phyloP scores from a whole-genome alignment of 1,140 invertebrate genomes.

The Kradibia gibbosae region DNA sequence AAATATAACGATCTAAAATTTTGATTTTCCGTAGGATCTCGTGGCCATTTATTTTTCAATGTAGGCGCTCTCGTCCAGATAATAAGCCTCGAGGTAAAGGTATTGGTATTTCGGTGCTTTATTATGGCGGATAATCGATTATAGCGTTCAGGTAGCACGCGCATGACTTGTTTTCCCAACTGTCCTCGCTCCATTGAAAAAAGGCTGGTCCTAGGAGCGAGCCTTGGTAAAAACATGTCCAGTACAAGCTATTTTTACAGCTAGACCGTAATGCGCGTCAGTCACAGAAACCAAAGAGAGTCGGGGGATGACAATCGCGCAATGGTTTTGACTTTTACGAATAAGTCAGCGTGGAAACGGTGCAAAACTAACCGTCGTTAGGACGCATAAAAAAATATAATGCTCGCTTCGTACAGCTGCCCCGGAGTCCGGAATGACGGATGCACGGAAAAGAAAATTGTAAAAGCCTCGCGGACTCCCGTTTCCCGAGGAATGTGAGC shows the following conservation, averaged over 20 bases:
- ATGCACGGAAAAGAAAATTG: not conserved
- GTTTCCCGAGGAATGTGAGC: not conserved
- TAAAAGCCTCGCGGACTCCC: not conserved
- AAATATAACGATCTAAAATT: no score
- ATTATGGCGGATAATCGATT: not conserved
- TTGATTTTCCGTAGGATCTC: no score
- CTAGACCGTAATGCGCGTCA: not conserved
- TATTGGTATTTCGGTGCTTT: not conserved
- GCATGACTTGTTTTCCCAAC: not conserved
- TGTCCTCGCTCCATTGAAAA: not conserved
- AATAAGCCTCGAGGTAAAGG: no score
- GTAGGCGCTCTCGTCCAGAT: no score
- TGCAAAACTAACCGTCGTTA: not conserved
- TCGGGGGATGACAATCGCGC: conserved; percentile 9
- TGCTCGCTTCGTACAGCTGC: conserved; percentile 1
- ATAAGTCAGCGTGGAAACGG: conserved; percentile 5
- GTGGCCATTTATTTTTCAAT: no score
- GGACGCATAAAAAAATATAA: conserved; percentile 33
- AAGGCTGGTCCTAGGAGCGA: not conserved
- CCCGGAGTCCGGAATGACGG: not conserved
- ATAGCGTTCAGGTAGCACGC: not conserved
- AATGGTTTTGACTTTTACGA: conserved; percentile 8
- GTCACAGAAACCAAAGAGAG: not conserved
- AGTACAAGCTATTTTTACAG: conserved; percentile 2
- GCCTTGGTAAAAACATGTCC: not conserved